These are phyloP conservation scores for Ceraclea dissimilis DNA, from an alignment of 2,888 invertebrate species.

Conservation along the genomic window DNA sequence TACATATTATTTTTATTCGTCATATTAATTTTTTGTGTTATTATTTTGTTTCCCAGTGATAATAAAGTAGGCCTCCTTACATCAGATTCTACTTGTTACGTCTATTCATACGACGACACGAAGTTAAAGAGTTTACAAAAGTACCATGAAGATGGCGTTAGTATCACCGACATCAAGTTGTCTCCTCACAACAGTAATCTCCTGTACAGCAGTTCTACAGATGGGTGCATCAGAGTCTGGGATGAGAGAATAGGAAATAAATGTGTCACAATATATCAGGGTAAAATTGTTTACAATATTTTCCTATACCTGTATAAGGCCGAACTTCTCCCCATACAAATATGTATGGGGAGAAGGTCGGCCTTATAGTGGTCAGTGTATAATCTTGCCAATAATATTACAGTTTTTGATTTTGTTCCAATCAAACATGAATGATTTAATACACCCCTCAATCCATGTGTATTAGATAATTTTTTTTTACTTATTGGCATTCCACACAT, in stretches of 20 bases:
- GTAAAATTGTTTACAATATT: constrained; percentile 28
- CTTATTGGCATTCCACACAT: no score
- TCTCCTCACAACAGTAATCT: constrained; percentile 49
- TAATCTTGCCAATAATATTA: no score
- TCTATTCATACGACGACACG: constrained; percentile 41
- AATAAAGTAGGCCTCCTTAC: constrained; percentile 43
- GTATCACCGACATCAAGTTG: constrained; percentile 52
- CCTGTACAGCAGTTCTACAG: constrained; percentile 50
- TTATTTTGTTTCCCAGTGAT: constrained; percentile 28
- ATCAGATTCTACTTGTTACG: constrained; percentile 41
- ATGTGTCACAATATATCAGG: constrained; percentile 37
- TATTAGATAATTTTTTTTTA: no score
- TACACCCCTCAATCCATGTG: no score
- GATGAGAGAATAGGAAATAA: constrained; percentile 51
- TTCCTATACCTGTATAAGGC: no score
- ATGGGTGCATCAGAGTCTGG: constrained; percentile 54
- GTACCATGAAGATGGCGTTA: constrained; percentile 41
- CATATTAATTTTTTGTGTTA: no score
- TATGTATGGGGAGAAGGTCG: no score
- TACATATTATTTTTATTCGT: no score
- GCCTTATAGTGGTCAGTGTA: no score
- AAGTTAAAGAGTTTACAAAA: constrained; percentile 32
- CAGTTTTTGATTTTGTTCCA: no score
- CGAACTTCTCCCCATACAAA: no score
- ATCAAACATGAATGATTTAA: no score